Evolutionary conservation across 2,113 vertebrate species (phyloP), one percentile per base, ranked within the genome.

Genomic region (Tychaedon coryphoeus): DNA sequence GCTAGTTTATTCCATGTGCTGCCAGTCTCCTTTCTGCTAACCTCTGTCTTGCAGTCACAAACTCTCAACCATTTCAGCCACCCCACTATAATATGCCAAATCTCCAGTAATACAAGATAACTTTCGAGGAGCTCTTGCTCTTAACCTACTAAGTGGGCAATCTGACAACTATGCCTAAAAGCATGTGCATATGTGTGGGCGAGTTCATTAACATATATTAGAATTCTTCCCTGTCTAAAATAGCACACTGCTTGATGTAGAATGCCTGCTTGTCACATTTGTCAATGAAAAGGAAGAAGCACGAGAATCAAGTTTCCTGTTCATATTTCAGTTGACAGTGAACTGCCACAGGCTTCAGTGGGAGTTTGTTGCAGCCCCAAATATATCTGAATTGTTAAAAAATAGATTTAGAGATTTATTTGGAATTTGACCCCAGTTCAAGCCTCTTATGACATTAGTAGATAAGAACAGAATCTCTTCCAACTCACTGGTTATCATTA

Each of bases 221-320:
- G 65, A 77, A 86, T 73, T 90, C 64, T 69, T 83, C 75, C 73
- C n/a, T 26, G 2, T 61, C 78, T 90, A 84, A 95, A 97, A 90
- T 76, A 90, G 75, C 42, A 47, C 36, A 5, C 47, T 74, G 79
- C 82, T 61, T 48, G 48, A 66, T 80, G 78, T 60, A 80, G 81
- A 87, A 86, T 90, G 29, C 64, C 67, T 36, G 65, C 5, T 6
- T 80, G 90, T 92, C 90, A 96, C 5, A 83, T 88, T 90, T 90
- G 82, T 96, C 90, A 96, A 94, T 86, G 94, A 86, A 96, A 74
- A 88, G 82, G 67, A 92, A 94, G 67, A 88, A 93, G 79, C 78
- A 66, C 0, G 10, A 92, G 51, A 57, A 77, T 80, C 43, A 50
- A 65, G 53, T 38, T 93, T 95, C 65, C 88, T 71, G 61, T 80